Conservation (phyloP, 2,113 vertebrate species). For the Aptenodytes forsteri region DNA sequence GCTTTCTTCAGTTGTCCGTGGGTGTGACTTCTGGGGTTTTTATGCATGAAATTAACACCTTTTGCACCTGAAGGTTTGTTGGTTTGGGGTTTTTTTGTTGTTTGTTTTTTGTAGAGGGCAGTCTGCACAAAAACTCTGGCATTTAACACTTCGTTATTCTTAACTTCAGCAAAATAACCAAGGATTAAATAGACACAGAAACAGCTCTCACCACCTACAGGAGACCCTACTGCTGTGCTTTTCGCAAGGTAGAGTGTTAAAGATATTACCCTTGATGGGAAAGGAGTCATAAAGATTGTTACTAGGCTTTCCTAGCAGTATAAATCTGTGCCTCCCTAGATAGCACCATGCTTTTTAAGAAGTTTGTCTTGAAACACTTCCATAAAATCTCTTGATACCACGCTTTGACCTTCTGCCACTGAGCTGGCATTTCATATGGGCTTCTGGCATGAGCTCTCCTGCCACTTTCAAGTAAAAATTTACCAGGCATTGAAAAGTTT, state of each 20-base stretch:
- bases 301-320: neutral
- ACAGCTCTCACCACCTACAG: neutral
- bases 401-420: neutral
- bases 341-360: neutral
- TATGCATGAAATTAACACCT: neutral
- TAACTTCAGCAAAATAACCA: neutral
- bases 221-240: neutral
- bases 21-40: neutral
- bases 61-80: neutral
- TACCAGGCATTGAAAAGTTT: neutral
- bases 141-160: neutral
- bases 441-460: slow-evolving; percentile 27
- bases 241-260: neutral
- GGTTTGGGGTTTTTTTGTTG: neutral
- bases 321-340: neutral
- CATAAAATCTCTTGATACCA: slow-evolving; percentile 14
- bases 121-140: neutral
- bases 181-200: neutral
- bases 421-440: neutral
- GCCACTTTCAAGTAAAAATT: slow-evolving; percentile 39
- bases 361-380: neutral
- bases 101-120: neutral
- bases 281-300: neutral
- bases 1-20: neutral
- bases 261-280: neutral